Evolutionary conservation across 2,113 vertebrate genomes (phyloP).

Genomic region (Cinclus mexicanus): DNA sequence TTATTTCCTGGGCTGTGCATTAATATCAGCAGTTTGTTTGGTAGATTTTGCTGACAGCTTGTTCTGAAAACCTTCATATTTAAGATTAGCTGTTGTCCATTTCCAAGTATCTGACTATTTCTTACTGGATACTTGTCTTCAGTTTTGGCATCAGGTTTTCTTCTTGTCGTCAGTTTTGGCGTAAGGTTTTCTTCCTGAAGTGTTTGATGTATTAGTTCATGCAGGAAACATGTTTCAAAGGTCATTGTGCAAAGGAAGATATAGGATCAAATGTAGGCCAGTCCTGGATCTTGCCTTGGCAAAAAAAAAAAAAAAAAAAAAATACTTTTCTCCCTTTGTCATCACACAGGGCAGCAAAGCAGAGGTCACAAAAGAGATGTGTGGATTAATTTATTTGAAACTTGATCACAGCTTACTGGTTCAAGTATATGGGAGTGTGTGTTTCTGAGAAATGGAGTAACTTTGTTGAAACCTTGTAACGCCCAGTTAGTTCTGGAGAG

Average conservation of each 20-base stretch:
- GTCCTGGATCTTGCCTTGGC: background rate
- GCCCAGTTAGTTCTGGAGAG: background rate
- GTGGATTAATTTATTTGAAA: background rate
- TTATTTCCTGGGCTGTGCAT: background rate
- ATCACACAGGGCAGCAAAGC: background rate
- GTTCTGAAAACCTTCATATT: background rate
- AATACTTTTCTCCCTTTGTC: background rate
- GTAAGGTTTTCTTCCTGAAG: background rate
- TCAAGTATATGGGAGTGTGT: background rate
- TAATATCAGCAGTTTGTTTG: background rate
- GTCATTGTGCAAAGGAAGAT: background rate
- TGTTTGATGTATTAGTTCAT: background rate
- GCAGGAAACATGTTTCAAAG: background rate
- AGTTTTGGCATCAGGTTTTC: background rate
- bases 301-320: background rate
- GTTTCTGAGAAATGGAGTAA: background rate
- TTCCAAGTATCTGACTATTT: background rate
- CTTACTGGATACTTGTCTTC: background rate
- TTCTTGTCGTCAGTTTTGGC: background rate
- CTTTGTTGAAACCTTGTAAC: background rate
- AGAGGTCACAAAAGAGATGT: background rate
- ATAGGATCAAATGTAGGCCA: background rate
- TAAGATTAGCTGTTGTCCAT: background rate
- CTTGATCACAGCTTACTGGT: background rate
- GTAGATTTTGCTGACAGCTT: background rate